Evolutionary conservation across 2,888 invertebrate genomes (phyloP).

Genomic region (Drosophila robusta): DNA sequence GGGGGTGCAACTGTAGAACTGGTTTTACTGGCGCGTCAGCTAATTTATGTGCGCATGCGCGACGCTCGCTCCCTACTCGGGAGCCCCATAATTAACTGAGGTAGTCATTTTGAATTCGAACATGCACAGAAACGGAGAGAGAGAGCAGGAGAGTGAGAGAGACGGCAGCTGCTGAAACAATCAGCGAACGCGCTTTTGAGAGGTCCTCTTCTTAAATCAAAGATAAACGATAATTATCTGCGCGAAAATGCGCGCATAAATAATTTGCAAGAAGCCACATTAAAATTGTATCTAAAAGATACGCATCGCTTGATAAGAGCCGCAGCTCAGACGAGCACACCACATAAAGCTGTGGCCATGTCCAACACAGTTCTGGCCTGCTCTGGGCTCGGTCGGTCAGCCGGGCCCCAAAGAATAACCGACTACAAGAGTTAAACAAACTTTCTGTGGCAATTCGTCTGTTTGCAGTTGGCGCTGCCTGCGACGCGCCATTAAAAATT

Average conservation of each 20-base stretch:
- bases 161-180: constrained; percentile 36
- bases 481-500: constrained; percentile 81
- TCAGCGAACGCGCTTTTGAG: constrained; percentile 55
- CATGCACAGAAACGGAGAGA: constrained; percentile 46
- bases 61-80: constrained; percentile 81
- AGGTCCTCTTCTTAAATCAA: constrained; percentile 82
- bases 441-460: constrained; percentile 46
- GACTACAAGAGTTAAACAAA: constrained; percentile 59
- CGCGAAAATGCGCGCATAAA: constrained; percentile 82
- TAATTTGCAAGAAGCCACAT: constrained; percentile 82
- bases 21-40: constrained; percentile 60
- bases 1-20: constrained; percentile 39
- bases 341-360: too few relatives aligned
- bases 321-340: constrained; percentile 10
- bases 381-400: constrained; percentile 5
- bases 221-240: constrained; percentile 84
- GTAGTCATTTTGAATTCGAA: constrained; percentile 81
- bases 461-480: constrained; percentile 42
- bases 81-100: constrained; percentile 84
- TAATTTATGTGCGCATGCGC: constrained; percentile 80
- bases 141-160: constrained; percentile 11
- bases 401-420: constrained; percentile 36
- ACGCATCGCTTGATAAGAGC: constrained; percentile 67
- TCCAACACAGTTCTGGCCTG: constrained; percentile 26
- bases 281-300: constrained; percentile 82